Evolutionary conservation across 2,113 vertebrate genomes (phyloP).

Genomic region (Aldabrachelys gigantea): DNA sequence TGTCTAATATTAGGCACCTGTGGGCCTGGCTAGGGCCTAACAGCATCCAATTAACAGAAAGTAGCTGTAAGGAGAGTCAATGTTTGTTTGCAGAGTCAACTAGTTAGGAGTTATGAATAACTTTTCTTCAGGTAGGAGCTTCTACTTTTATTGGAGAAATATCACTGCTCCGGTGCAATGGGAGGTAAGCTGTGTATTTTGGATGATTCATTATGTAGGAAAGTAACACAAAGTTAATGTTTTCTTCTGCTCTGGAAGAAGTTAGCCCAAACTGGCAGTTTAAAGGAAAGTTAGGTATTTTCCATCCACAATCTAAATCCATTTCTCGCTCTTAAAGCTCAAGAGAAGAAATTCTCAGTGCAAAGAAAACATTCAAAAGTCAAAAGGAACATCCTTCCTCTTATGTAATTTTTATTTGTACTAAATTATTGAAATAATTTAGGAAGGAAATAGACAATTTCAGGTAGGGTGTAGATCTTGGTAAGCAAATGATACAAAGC

Average conservation of each 20-base stretch:
- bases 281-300: neutral
- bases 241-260: neutral
- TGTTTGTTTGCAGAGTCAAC: fast-evolving
- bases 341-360: fast-evolving
- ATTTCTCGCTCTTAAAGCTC: neutral
- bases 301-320: neutral
- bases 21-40: neutral
- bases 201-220: neutral
- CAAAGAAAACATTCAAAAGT: neutral
- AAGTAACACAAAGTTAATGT: neutral
- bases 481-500: neutral
- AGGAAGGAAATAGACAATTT: neutral
- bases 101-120: neutral
- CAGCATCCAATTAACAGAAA: neutral
- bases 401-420: neutral
- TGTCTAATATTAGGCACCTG: fast-evolving
- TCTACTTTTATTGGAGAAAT: neutral
- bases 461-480: neutral
- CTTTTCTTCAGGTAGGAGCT: neutral
- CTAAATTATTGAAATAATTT: fast-evolving
- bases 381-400: neutral
- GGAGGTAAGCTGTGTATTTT: neutral
- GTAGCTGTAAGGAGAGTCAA: fast-evolving
- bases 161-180: neutral
- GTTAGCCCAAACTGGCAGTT: neutral